Percentiles rank a stretch among this genome's conserved stretches.
Evolutionary conservation across 2,113 vertebrate species (phyloP).

Genomic region (Coptodon bakossiorum): DNA sequence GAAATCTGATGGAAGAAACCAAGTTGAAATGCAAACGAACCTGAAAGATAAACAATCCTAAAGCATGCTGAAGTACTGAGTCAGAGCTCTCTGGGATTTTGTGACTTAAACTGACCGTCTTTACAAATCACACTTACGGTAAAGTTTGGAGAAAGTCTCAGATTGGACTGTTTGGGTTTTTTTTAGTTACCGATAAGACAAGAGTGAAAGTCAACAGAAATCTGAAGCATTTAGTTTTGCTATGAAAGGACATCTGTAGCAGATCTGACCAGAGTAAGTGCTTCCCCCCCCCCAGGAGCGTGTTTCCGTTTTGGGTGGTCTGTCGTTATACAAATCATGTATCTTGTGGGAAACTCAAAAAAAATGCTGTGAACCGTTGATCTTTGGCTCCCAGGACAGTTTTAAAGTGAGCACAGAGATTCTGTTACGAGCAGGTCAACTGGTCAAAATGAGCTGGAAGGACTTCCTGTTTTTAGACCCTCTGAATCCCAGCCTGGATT

Average conservation of each 20-base stretch:
- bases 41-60: not conserved
- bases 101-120: not conserved
- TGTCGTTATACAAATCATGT: not conserved
- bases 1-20: not conserved
- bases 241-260: not conserved
- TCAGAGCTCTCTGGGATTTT: not conserved
- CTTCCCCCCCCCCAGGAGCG: rapidly evolving
- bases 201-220: not conserved
- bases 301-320: not conserved
- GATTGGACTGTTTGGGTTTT: no score
- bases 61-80: rapidly evolving
- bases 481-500: not conserved
- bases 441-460: not conserved
- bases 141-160: not conserved
- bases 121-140: not conserved
- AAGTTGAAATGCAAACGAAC: not conserved
- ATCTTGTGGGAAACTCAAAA: not conserved
- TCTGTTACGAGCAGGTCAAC: rapidly evolving
- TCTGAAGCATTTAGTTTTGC: not conserved
- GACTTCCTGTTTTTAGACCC: not conserved
- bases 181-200: not conserved
- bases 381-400: not conserved
- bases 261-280: not conserved
- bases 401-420: rapidly evolving
- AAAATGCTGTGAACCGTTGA: rapidly evolving